Conservation (phyloP, 2,888 invertebrate genomes). For the Brachypalpus laphriformis region DNA sequence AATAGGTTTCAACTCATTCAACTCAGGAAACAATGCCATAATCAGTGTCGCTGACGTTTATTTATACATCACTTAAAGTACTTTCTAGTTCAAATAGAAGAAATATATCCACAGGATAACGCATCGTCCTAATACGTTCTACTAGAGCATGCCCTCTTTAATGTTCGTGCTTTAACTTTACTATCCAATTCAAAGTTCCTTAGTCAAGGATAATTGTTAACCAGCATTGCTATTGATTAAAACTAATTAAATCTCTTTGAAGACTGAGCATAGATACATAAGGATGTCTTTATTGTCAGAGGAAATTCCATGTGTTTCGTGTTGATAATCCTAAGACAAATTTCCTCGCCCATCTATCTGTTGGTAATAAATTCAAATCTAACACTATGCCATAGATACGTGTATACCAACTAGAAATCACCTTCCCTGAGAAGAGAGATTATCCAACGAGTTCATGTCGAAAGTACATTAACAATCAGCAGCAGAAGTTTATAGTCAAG, state of each 20-base stretch:
- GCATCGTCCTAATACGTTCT: too few relatives aligned
- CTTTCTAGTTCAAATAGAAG: too few relatives aligned
- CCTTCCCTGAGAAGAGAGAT: constrained; percentile 13
- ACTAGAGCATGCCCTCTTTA: too few relatives aligned
- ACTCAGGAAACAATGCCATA: not conserved
- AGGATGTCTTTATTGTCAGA: not conserved
- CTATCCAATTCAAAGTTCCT: not conserved
- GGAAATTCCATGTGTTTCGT: constrained; percentile 43
- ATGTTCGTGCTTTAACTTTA: too few relatives aligned
- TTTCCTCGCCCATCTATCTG: constrained; percentile 10
- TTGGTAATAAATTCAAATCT: constrained; percentile 42
- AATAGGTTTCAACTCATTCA: too few relatives aligned
- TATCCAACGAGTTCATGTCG: constrained; percentile 53
- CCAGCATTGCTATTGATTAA: not conserved
- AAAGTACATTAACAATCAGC: constrained; percentile 58
- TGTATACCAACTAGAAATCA: not conserved
- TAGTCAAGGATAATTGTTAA: too few relatives aligned
- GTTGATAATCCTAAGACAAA: constrained; percentile 37
- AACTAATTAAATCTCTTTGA: not conserved
- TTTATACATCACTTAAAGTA: not conserved
- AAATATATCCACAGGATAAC: too few relatives aligned
- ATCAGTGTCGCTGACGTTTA: not conserved
- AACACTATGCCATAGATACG: too few relatives aligned
- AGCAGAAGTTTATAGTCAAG: constrained; percentile 28
- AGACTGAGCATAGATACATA: not conserved